Percentiles rank a stretch among this genome's conserved stretches.
Conservation (phyloP, 2,113 vertebrate species). For the Scophthalmus maximus region DNA sequence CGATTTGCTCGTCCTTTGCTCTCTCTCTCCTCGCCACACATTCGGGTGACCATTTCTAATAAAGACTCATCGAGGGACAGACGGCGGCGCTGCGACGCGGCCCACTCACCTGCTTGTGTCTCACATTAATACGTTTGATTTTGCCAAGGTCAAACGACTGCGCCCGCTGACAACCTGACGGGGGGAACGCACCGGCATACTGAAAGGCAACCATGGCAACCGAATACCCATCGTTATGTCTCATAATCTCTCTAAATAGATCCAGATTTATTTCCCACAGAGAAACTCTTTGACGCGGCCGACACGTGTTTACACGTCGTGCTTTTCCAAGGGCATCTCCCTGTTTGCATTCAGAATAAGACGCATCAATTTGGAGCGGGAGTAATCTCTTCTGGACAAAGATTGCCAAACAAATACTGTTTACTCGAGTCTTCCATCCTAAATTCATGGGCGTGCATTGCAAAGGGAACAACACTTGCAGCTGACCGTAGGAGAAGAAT, state of each 20-base stretch:
- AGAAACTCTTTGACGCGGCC: not conserved
- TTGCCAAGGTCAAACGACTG: constrained; percentile 69
- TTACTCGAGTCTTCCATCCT: no score
- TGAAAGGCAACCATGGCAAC: constrained; percentile 57
- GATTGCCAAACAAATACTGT: no score
- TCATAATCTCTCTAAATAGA: constrained; percentile 25
- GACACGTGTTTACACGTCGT: not conserved
- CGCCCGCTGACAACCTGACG: constrained; percentile 42
- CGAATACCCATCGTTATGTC: constrained; percentile 32
- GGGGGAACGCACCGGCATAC: constrained; percentile 21
- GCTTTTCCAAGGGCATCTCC: not conserved
- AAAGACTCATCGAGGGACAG: constrained; percentile 52
- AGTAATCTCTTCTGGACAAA: no score
- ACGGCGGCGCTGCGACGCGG: constrained; percentile 39
- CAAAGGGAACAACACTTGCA: not conserved
- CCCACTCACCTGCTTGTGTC: constrained; percentile 57
- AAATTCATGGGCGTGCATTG: not conserved
- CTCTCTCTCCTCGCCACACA: constrained; percentile 17
- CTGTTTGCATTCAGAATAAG: not conserved
- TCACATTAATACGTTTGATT: constrained; percentile 51
- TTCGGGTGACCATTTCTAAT: constrained; percentile 53
- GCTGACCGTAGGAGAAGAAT: not conserved
- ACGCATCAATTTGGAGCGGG: not conserved
- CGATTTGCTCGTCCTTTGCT: not conserved
- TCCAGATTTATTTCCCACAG: not conserved